Base-by-base conservation (phyloP, 2,113 vertebrate genomes). In the Passer montanus region DNA sequence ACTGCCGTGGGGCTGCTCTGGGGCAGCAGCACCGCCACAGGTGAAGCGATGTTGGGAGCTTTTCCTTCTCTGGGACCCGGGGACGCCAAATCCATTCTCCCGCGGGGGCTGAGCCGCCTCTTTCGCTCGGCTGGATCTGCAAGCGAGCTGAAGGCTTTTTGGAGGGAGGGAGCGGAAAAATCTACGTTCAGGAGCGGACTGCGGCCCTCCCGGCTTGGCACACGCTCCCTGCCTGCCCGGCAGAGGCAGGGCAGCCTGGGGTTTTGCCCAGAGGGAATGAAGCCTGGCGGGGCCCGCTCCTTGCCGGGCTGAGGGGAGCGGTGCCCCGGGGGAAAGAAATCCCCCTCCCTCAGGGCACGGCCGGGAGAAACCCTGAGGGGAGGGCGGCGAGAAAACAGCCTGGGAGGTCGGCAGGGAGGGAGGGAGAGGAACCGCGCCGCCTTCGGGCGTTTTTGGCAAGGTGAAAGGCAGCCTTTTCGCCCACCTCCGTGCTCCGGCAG, bases 121-220 rank as follows among this genome's bases (percentile, higher is more conserved):
- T 27, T 17, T 31, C 10, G 7, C 64, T 53, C 56, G 23, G 43
- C 35, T 41, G 37, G 21, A 13, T 37, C 10, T 43, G 44, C 64
- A 2, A 33, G 52, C 2, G 37, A 66, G 3, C 10, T 35, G 62
- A 31, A 41, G 67, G 67, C 26, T 73, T 73, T 91, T 70, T 39
- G 79, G 72, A 80, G 70, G 46, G 86, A 76, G 16, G 16, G 10
- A 59, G 79, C 30, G 17, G 67, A 10, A 77, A 85, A 87, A 63
- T 3, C 35, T 4, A 0, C 6, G 30, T 43, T 67, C 27, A 1
- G 11, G 74, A 31, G 87, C 0, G 49, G 33, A 16, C 15, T 2
- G 64, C 62, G 60, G 69, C 74, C 69, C 74, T 75, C 39, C 62
- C 4, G 81, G 19, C 77, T 90, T 44, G 86, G 91, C 72, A 20